Evolutionary conservation across 2,888 invertebrate species (phyloP).

Genomic region (Chrysina gloriosa): DNA sequence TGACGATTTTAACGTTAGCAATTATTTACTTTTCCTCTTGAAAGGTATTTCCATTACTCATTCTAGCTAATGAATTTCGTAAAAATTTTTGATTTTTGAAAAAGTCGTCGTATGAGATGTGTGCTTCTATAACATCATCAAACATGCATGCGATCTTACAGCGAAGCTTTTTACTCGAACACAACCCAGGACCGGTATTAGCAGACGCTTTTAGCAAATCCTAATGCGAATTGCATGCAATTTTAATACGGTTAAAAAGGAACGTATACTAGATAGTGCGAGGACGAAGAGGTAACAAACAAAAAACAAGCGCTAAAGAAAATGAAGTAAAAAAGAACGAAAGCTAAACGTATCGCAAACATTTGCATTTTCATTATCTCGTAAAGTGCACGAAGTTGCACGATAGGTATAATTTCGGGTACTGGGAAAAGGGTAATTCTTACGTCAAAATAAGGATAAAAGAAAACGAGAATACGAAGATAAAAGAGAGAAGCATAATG

Average conservation of each 20-base stretch:
- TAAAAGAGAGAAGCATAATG: slow-evolving; percentile 7
- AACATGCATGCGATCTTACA: neutral
- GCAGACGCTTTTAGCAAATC: neutral
- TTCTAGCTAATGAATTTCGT: too few species aligned
- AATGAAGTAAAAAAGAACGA: neutral
- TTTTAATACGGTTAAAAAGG: neutral
- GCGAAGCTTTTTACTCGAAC: neutral
- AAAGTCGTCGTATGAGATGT: too few species aligned
- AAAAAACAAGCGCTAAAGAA: neutral
- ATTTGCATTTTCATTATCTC: slow-evolving; percentile 26
- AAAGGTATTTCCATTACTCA: too few species aligned
- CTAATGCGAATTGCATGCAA: neutral
- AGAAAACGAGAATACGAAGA: slow-evolving; percentile 1
- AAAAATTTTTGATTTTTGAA: too few species aligned
- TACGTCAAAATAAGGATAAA: slow-evolving; percentile 3
- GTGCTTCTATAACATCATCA: too few species aligned
- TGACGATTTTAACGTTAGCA: too few species aligned
- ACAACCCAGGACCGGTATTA: neutral
- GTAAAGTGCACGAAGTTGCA: neutral
- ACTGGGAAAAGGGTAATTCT: slow-evolving; percentile 2
- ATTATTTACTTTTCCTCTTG: too few species aligned
- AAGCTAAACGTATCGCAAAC: neutral
- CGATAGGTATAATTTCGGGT: neutral
- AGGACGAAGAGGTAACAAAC: neutral
- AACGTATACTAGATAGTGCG: too few species aligned